Percentiles rank a stretch among this genome's conserved stretches.
Evolutionary conservation across 1,140 invertebrate species (phyloP).

Genomic region (Cotesia vestalis): DNA sequence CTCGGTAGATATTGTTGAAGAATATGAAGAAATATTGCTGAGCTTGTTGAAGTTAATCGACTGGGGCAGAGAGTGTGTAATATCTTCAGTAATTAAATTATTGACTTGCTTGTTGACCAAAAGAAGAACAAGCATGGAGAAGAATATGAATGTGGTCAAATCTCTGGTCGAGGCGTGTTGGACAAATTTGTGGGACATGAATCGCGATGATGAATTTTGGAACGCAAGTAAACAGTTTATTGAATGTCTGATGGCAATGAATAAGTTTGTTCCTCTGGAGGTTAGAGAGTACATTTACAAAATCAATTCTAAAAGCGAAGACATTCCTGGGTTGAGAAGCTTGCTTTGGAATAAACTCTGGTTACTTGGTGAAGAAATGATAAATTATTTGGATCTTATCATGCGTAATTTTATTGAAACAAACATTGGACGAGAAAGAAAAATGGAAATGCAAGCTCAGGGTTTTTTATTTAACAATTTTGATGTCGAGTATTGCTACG

Average conservation of each 20-base stretch:
- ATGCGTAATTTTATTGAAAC: constrained; percentile 20
- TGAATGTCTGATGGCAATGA: constrained; percentile 25
- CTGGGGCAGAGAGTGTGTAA: constrained; percentile 34
- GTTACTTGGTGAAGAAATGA: background rate
- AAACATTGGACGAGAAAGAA: constrained; percentile 10
- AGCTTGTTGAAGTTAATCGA: constrained; percentile 29
- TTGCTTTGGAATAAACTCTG: background rate
- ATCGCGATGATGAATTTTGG: constrained; percentile 51
- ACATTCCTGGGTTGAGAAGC: background rate
- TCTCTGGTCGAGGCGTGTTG: constrained; percentile 47
- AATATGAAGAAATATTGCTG: constrained; percentile 51
- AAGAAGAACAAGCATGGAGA: constrained; percentile 53
- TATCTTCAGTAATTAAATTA: constrained; percentile 8
- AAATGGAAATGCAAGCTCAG: constrained; percentile 23
- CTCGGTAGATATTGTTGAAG: background rate
- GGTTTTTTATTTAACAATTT: constrained; percentile 13
- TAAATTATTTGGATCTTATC: constrained; percentile 11
- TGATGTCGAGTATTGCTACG: background rate
- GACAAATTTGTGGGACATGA: constrained; percentile 47
- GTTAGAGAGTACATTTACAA: constrained; percentile 30
- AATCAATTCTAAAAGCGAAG: background rate
- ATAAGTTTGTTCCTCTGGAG: constrained; percentile 44
- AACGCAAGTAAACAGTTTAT: background rate
- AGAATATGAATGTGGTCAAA: constrained; percentile 25
- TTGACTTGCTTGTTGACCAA: background rate